Base-by-base conservation (phyloP, 1,140 invertebrate species). In the Chionoecetes opilio region DNA sequence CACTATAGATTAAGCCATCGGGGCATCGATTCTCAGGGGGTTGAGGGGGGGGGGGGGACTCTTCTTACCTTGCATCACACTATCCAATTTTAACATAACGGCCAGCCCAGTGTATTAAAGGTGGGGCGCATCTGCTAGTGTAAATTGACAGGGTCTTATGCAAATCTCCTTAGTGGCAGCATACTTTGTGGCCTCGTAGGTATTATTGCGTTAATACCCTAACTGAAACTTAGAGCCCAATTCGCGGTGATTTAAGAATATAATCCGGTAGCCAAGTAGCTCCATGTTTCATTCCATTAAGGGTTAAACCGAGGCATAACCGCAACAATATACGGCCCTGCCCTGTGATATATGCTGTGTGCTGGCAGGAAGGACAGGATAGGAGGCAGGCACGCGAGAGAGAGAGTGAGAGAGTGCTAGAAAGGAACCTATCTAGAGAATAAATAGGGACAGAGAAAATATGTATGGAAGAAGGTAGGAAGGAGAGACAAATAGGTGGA, bases 181-280 rank as follows among this genome's bases (percentile, higher is more conserved):
- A 75, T 75, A 75, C 63, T 75, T 75, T 75, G 63, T n/a, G n/a
- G 63, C 11, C 63, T 26, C 11, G 8, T 75, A 75, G 21, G 63
- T 75, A 75, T 75, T 75, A 75, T 75, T n/a, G n/a, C 63, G 63
- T 75, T 75, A 75, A 75, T 75, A 75, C n/a, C 63, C 63, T n/a
- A 26, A 75, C 63, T 5, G 63, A n/a, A 75, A 75, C 63, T 26
- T n/a, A 75, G 63, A n/a, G 63, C n/a, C 63, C 63, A 75, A n/a
- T n/a, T n/a, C 63, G n/a, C n/a, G 63, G 63, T 75, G n/a, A 75
- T 75, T n/a, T 75, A 75, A 75, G 63, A 26, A n/a, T 75, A 75
- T 75, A 75, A 75, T 75, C 63, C 63, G 63, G 63, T 75, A n/a
- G 63, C 21, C n/a, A 75, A 75, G 63, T 75, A 75, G 63, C 63